phyloP scores from a whole-genome alignment of 92 coral and sea anemone species.

The Epizoanthus fatuus region DNA sequence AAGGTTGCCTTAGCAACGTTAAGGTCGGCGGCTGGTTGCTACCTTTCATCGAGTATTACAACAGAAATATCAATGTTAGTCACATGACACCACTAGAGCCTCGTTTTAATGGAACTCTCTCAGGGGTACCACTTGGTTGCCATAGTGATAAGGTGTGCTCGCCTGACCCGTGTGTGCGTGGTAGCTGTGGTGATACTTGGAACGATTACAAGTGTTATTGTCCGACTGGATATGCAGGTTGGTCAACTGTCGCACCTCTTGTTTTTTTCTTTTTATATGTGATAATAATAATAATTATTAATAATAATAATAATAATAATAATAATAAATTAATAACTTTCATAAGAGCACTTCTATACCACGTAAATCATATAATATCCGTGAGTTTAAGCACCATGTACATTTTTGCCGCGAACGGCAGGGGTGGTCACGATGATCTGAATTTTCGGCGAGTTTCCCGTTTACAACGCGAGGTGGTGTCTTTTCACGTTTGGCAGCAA shows the following conservation, averaged over 20 bases:
- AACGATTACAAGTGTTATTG: constrained; percentile 85
- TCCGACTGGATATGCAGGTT: constrained; percentile 87
- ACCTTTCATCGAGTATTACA: constrained; percentile 86
- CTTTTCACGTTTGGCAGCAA: no score
- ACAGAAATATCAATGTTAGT: constrained; percentile 74
- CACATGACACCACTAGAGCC: constrained; percentile 83
- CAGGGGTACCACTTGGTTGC: constrained; percentile 78
- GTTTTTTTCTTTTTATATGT: neutral
- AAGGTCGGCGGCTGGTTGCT: constrained; percentile 89
- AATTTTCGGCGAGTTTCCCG: no score
- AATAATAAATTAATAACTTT: no score
- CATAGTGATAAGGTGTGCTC: constrained; percentile 86
- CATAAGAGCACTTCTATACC: no score
- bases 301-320: no score
- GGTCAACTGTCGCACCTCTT: constrained; percentile 24
- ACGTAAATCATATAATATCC: no score
- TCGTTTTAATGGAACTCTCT: constrained; percentile 63
- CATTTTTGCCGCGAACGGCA: no score
- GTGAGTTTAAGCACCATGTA: no score
- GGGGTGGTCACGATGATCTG: no score
- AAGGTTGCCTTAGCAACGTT: constrained; percentile 89
- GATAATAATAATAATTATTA: neutral
- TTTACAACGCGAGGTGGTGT: no score
- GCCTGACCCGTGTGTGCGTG: constrained; percentile 76
- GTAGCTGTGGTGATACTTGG: constrained; percentile 89